Conservation (phyloP, 1,140 invertebrate genomes). For the Drosophila dunni region DNA sequence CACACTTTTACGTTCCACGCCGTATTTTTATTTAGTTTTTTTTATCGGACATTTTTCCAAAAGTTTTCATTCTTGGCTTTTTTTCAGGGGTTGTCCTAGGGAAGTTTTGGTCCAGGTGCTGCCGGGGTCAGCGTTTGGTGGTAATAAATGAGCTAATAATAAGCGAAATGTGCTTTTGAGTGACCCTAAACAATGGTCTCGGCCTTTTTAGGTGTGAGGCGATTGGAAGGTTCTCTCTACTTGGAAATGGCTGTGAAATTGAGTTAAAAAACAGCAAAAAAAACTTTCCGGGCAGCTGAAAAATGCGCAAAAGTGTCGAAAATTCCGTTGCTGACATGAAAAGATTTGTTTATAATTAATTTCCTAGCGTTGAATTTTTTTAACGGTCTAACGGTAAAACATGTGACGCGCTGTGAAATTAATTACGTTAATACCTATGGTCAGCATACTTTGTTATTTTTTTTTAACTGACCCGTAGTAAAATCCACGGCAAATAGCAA, state of each 20-base stretch:
- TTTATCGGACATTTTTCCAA: conserved; percentile 67
- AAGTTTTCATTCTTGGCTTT: conserved; percentile 47
- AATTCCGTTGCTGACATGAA: conserved; percentile 80
- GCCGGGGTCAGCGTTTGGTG: conserved; percentile 75
- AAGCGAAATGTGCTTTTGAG: conserved; percentile 84
- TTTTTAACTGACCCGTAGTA: too few species aligned
- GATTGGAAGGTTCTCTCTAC: background rate
- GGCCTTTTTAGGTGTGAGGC: background rate
- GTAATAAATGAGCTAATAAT: conserved; percentile 84
- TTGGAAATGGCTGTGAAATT: conserved; percentile 69
- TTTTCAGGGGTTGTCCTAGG: conserved; percentile 14
- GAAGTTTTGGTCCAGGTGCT: conserved; percentile 58
- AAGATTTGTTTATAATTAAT: conserved; percentile 84
- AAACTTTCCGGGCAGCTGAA: conserved; percentile 48
- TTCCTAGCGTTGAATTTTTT: conserved; percentile 46
- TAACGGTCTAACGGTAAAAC: conserved; percentile 35
- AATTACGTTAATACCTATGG: conserved; percentile 76
- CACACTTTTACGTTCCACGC: conserved; percentile 26
- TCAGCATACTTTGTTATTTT: conserved; percentile 24
- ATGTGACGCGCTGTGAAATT: conserved; percentile 74
- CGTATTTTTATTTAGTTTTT: conserved; percentile 36
- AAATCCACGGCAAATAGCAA: conserved; percentile 26
- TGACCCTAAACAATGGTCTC: conserved; percentile 79
- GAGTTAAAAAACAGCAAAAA: conserved; percentile 42
- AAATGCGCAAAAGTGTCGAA: conserved; percentile 80